Evolutionary conservation across 2,888 invertebrate species (phyloP).

Genomic region (Eremobia ochroleuca): DNA sequence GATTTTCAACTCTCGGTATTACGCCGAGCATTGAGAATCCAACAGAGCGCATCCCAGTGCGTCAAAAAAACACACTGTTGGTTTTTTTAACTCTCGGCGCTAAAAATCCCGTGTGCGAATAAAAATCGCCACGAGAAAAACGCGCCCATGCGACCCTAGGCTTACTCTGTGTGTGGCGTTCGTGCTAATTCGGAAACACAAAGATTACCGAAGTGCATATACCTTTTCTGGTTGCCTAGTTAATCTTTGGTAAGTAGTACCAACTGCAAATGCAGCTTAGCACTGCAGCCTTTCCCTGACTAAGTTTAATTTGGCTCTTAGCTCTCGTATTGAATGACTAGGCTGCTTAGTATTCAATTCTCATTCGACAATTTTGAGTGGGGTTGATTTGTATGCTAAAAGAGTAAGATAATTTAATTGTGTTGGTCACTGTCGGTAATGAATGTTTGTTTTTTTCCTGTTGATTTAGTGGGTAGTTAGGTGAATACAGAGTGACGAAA

Average conservation of each 20-base stretch:
- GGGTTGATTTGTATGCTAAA: conserved; percentile 4
- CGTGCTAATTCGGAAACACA: background rate
- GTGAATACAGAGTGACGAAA: too few species aligned
- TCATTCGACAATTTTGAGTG: conserved; percentile 28
- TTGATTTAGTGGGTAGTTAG: background rate
- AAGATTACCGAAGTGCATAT: background rate
- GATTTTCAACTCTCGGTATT: too few species aligned
- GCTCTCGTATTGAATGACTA: conserved; percentile 26
- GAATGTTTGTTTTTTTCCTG: conserved; percentile 1
- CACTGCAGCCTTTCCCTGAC: conserved; percentile 37
- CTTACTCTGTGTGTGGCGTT: background rate
- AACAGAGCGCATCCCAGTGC: too few species aligned
- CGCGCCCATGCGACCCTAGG: too few species aligned
- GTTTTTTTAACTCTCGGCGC: too few species aligned
- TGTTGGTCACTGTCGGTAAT: conserved; percentile 1
- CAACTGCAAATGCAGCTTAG: conserved; percentile 30
- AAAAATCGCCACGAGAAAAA: too few species aligned
- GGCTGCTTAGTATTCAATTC: conserved; percentile 53
- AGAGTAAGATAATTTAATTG: conserved; percentile 11
- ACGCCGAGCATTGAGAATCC: too few species aligned
- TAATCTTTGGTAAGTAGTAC: conserved; percentile 25
- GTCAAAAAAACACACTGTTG: too few species aligned
- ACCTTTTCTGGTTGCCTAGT: background rate
- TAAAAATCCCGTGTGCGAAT: too few species aligned
- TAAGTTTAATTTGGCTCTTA: conserved; percentile 61